Conservation (phyloP, 2,797 vertebrate species). For the Eremophila alpestris region DNA sequence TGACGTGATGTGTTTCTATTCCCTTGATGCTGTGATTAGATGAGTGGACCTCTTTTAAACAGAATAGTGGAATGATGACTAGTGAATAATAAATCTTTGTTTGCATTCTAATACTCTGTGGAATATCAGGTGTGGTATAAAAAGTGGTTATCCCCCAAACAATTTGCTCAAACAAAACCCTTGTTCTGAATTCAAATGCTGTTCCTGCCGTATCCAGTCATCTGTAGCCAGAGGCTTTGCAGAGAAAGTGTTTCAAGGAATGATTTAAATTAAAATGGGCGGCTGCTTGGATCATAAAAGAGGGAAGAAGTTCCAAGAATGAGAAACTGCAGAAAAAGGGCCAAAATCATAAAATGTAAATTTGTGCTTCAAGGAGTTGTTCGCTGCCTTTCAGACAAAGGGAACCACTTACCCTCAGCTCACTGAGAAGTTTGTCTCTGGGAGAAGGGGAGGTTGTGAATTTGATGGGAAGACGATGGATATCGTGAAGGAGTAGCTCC, state of each 20-base stretch:
- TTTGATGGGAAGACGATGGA: fast-evolving
- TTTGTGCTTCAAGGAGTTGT: not conserved
- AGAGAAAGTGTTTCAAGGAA: constrained; percentile 49
- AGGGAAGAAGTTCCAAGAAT: constrained; percentile 53
- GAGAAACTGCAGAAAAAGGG: constrained; percentile 13
- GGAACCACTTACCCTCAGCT: fast-evolving
- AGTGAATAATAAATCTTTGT: constrained; percentile 18
- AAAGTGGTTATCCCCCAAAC: constrained; percentile 52
- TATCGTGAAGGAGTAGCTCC: fast-evolving
- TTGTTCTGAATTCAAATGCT: constrained; percentile 45
- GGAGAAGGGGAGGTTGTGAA: not conserved
- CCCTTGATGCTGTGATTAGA: constrained; percentile 16
- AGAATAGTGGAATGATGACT: constrained; percentile 16
- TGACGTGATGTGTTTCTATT: not conserved
- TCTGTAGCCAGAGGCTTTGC: constrained; percentile 54
- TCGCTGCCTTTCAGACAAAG: not conserved
- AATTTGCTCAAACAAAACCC: constrained; percentile 59
- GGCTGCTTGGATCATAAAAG: constrained; percentile 50
- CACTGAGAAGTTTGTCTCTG: not conserved
- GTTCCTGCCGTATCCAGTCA: constrained; percentile 53
- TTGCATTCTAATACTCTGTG: constrained; percentile 20
- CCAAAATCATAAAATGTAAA: constrained; percentile 53
- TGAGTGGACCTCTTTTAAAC: not conserved
- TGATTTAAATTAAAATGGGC: constrained; percentile 55
- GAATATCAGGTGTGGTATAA: constrained; percentile 39